A percentile compares a stretch with the other conserved stretches of the same genome.
These are phyloP conservation scores for Carposina sasakii DNA, from an alignment of 1,140 invertebrate species.

Conservation along the genomic window DNA sequence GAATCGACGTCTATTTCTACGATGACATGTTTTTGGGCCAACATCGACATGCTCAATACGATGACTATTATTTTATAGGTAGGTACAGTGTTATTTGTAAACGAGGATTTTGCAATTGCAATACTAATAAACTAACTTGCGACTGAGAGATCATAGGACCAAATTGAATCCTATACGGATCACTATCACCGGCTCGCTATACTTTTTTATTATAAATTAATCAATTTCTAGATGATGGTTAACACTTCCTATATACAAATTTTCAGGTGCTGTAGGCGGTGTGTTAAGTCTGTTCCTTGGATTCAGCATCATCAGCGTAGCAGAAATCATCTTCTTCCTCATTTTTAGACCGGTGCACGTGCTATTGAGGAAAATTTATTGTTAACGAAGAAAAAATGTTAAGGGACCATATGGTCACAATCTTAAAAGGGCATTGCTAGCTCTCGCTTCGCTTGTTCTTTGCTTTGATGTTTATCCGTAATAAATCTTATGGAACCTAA, in stretches of 20 bases:
- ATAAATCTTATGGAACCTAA: no score
- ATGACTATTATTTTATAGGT: constrained; percentile 65
- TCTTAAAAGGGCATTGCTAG: no score
- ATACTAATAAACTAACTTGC: background rate
- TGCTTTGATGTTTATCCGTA: background rate
- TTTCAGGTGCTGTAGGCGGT: constrained; percentile 74
- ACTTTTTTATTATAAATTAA: no score
- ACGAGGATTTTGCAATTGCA: background rate
- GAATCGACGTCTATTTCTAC: constrained; percentile 61
- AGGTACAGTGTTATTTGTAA: constrained; percentile 21
- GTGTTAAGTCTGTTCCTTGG: constrained; percentile 74
- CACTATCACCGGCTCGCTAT: no score
- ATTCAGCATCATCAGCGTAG: constrained; percentile 75
- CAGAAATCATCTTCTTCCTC: constrained; percentile 74
- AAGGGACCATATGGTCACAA: no score
- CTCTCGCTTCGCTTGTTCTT: background rate
- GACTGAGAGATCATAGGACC: background rate
- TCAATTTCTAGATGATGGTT: background rate
- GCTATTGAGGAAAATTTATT: constrained; percentile 21
- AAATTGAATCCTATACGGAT: background rate
- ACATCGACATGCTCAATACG: constrained; percentile 58
- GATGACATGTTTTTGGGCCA: constrained; percentile 60
- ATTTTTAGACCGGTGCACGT: constrained; percentile 49
- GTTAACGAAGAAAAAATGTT: no score
- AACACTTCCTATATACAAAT: background rate